Evolutionary conservation across 1,140 invertebrate species (phyloP), one percentile per base, ranked within the genome.

Genomic region (Sycobia sp.): DNA sequence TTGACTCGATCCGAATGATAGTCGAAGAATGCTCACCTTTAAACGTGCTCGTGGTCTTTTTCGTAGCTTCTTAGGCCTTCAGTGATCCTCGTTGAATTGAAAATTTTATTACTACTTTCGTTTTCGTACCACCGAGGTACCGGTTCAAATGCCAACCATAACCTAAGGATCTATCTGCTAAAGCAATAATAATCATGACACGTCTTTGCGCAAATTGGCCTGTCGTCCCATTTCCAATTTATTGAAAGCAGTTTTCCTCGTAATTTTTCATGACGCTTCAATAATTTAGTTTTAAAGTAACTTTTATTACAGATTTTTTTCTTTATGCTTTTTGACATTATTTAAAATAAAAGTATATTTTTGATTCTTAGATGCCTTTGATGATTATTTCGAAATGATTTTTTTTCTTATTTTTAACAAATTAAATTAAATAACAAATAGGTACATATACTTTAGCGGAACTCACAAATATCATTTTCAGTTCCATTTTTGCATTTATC

Each of bases 61-160:
- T 54, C 23, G 49, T 47, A 20, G 16, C n/a, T 34, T 34, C 36
- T 62, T 63, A 63, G 61, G 54, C 61, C 61, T 63, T 57, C 36
- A 43, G 34, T 51, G 34, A 10, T 63, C 61, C 46, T 63, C 46
- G 53, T 36, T 57, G 38, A 51, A 50, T 55, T 38, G 9, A 1
- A 49, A 62, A 49, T 10, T 29, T 29, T 16, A 23, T 23, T 47
- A 20, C 11, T 47, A 51, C 5, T 59, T 54, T 47, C 23, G 13
- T 41, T 5, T 63, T 51, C 11, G 2, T 23, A 51, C 34, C 38
- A 51, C 13, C 36, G 46, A 63, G 61, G 44, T 62, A 56, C 53
- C 36, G 34, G 14, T 56, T 50, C 16, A 62, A 56, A 56, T 62
- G 53, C 43, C 61, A 56, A 49, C 61, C 50, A 62, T 56, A 32